Conservation (phyloP, 2,797 vertebrate species). For the Poeciliopsis infans region DNA sequence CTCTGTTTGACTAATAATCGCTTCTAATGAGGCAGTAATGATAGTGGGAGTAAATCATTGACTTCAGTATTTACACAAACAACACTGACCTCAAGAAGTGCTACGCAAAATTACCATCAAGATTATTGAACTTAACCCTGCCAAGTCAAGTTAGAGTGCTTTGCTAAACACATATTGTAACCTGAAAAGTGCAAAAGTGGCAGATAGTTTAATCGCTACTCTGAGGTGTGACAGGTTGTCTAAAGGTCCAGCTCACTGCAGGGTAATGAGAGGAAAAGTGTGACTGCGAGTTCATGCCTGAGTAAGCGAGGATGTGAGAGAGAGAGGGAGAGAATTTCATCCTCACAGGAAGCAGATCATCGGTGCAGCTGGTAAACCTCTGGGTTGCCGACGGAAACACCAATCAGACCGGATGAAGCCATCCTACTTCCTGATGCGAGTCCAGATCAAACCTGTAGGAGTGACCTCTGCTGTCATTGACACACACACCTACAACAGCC, state of each 20-base stretch:
- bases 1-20: neutral
- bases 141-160: constrained; percentile 9
- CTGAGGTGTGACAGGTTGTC: constrained; percentile 41
- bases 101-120: constrained; percentile 11
- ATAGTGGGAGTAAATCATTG: constrained; percentile 1
- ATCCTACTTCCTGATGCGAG: constrained; percentile 71
- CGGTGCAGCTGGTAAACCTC: constrained; percentile 78
- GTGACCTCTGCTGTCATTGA: constrained; percentile 77
- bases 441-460: constrained; percentile 76
- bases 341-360: constrained; percentile 60
- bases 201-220: constrained; percentile 34
- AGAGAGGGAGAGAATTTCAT: constrained; percentile 24
- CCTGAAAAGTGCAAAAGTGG: constrained; percentile 30
- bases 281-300: constrained; percentile 9
- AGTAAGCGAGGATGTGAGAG: constrained; percentile 11
- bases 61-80: neutral
- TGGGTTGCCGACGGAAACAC: constrained; percentile 69
- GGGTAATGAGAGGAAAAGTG: constrained; percentile 53
- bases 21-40: constrained; percentile 1
- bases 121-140: constrained; percentile 24
- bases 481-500: constrained; percentile 1
- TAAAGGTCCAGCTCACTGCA: constrained; percentile 42
- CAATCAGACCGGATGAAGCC: constrained; percentile 67
- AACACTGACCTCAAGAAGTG: constrained; percentile 16
- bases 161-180: constrained; percentile 28